Evolutionary conservation across 2,797 vertebrate species (phyloP).

Genomic region (Malurus leucopterus): DNA sequence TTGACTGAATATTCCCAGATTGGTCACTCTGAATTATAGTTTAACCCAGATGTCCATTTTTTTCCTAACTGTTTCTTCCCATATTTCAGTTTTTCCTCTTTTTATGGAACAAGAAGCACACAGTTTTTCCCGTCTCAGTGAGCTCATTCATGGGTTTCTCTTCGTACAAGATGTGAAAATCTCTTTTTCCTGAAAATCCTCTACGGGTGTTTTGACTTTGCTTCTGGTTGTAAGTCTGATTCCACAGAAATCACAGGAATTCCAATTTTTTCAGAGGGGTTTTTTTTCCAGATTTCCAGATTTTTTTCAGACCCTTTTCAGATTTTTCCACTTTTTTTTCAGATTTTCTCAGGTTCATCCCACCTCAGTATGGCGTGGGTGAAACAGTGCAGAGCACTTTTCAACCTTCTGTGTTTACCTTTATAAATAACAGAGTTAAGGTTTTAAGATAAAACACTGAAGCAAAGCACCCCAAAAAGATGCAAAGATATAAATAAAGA

Average conservation of each 20-base stretch:
- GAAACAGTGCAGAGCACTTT: background rate
- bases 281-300: too few species aligned
- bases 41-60: background rate
- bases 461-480: background rate
- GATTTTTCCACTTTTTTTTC: too few species aligned
- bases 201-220: background rate
- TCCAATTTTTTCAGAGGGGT: background rate
- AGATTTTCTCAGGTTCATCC: background rate
- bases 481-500: background rate
- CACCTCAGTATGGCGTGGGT: background rate
- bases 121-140: background rate
- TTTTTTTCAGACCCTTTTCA: too few species aligned
- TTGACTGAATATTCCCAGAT: background rate
- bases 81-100: background rate
- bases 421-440: background rate
- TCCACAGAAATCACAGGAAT: background rate
- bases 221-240: background rate
- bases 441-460: background rate
- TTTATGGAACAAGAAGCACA: background rate
- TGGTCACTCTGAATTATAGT: background rate
- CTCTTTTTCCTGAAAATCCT: background rate
- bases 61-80: background rate
- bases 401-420: background rate
- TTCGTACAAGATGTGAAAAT: background rate
- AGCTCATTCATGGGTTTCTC: background rate